A percentile compares a stretch with the other conserved stretches of the same genome.
These are phyloP conservation scores for Xyliphius kryptos DNA, from an alignment of 2,113 vertebrate genomes.

Conservation along the genomic window DNA sequence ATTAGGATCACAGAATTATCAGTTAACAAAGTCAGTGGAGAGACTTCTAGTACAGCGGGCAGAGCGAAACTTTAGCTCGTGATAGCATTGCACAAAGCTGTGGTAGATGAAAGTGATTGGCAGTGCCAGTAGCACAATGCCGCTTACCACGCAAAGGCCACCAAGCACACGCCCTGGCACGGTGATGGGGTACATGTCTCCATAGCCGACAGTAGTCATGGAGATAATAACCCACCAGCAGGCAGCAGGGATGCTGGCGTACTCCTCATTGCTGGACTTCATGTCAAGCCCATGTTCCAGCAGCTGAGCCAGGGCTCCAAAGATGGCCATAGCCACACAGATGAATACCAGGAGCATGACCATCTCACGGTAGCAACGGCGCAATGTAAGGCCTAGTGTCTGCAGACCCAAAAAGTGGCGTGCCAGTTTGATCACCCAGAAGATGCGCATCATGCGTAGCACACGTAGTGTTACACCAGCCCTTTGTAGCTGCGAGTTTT, in stretches of 20 bases:
- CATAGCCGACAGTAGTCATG: slow-evolving; percentile 96
- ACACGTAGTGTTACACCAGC: slow-evolving; percentile 87
- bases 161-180: slow-evolving; percentile 88
- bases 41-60: slow-evolving; percentile 75
- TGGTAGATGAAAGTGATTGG: slow-evolving; percentile 98
- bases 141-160: slow-evolving; percentile 90
- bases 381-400: slow-evolving; percentile 89
- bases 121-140: slow-evolving; percentile 87
- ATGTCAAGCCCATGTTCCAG: slow-evolving; percentile 90
- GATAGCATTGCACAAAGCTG: slow-evolving; percentile 94
- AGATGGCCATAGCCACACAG: slow-evolving; percentile 95
- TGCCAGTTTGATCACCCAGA: slow-evolving; percentile 96
- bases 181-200: slow-evolving; percentile 93
- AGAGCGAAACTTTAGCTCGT: slow-evolving; percentile 86
- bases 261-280: slow-evolving; percentile 84
- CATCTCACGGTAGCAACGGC: slow-evolving; percentile 95
- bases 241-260: slow-evolving; percentile 90
- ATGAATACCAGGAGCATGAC: slow-evolving; percentile 93
- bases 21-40: slow-evolving; percentile 80
- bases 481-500: slow-evolving; percentile 90
- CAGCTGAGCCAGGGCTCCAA: slow-evolving; percentile 89
- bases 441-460: slow-evolving; percentile 92
- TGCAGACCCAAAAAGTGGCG: slow-evolving; percentile 95
- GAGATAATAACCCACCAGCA: slow-evolving; percentile 99
- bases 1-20: slow-evolving; percentile 28